These are phyloP conservation scores for Iselma pallidipennis DNA, from an alignment of 2,888 invertebrate species.

Conservation along the genomic window DNA sequence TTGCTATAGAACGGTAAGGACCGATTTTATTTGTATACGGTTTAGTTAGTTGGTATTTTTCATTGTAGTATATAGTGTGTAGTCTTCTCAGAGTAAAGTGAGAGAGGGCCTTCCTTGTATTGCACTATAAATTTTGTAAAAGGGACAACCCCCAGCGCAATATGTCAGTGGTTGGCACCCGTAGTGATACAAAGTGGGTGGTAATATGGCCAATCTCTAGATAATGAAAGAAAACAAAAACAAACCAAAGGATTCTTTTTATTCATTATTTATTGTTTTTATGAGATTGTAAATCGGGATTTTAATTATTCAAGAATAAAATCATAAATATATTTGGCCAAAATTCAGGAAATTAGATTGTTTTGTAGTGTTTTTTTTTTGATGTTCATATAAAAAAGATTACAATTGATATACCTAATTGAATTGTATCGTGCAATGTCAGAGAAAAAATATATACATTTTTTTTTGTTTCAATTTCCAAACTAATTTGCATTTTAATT, in stretches of 20 bases:
- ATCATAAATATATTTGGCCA: no score
- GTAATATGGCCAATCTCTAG: slow-evolving; percentile 43
- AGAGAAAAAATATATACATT: neutral
- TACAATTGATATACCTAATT: neutral
- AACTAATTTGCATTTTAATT: slow-evolving; percentile 31
- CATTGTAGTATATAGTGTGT: slow-evolving; percentile 37
- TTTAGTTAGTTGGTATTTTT: slow-evolving; percentile 35
- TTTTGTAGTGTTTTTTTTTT: no score
- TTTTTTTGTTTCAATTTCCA: slow-evolving; percentile 14
- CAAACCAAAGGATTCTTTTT: neutral
- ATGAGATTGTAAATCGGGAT: neutral
- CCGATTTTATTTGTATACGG: slow-evolving; percentile 32
- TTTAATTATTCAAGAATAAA: no score
- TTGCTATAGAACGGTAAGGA: slow-evolving; percentile 30
- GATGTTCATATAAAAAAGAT: neutral
- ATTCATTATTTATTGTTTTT: neutral
- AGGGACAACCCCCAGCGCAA: slow-evolving; percentile 49
- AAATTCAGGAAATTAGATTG: no score
- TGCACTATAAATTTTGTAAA: slow-evolving; percentile 45
- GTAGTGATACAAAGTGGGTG: slow-evolving; percentile 52
- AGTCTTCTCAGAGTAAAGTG: neutral
- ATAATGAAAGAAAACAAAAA: slow-evolving; percentile 10
- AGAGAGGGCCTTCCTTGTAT: slow-evolving; percentile 40
- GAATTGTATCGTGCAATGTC: neutral
- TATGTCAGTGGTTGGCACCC: slow-evolving; percentile 54